phyloP scores from a whole-genome alignment of 1,140 invertebrate species.

The Neodiprion fabricii region DNA sequence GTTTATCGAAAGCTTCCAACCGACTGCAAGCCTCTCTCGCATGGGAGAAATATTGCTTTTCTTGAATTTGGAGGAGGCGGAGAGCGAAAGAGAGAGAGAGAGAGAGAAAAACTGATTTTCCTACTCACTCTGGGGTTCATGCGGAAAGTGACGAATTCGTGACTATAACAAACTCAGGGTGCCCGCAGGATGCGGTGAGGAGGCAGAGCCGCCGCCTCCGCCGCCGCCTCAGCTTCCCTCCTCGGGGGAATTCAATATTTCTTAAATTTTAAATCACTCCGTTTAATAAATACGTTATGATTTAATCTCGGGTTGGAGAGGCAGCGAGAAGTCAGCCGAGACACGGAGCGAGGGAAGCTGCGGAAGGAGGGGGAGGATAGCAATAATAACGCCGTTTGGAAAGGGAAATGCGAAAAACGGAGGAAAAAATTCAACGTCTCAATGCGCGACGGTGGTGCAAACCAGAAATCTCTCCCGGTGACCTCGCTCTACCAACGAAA shows the following conservation, averaged over 20 bases:
- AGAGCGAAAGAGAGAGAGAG: neutral
- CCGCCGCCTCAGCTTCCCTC: neutral
- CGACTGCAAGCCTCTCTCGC: too few species aligned
- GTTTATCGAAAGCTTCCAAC: neutral
- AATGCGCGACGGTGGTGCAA: neutral
- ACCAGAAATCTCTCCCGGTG: too few species aligned
- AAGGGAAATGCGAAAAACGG: neutral
- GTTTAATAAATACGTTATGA: conserved; percentile 43
- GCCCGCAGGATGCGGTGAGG: too few species aligned
- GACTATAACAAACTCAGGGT: neutral
- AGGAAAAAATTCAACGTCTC: neutral
- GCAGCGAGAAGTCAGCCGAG: neutral
- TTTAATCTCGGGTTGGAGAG: conserved; percentile 28
- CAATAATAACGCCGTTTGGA: conserved; percentile 11
- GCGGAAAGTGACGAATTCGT: neutral
- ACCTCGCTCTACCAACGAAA: too few species aligned
- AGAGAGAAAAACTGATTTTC: neutral
- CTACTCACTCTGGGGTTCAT: too few species aligned
- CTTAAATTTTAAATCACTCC: conserved; percentile 31
- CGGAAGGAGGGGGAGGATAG: conserved; percentile 2
- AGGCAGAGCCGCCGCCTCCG: neutral
- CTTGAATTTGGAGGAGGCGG: neutral
- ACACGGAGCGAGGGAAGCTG: neutral
- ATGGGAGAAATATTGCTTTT: neutral
- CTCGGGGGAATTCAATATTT: conserved; percentile 27